These are phyloP conservation scores for Norana najaformis DNA, from an alignment of 2,888 invertebrate species.

Conservation along the genomic window DNA sequence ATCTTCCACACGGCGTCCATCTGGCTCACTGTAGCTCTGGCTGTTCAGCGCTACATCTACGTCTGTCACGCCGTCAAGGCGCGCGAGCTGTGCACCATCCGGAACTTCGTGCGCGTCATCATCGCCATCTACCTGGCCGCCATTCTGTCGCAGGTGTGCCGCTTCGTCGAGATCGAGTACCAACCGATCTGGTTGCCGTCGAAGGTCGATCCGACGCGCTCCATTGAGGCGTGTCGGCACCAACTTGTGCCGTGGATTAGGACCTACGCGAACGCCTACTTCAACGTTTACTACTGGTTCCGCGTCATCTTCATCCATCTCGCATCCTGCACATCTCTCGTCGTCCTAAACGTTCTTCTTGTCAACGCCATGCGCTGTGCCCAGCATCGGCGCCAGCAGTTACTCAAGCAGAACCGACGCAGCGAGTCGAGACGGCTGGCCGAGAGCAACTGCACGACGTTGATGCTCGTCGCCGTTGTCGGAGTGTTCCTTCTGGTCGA, in stretches of 20 bases:
- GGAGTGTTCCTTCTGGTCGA: slow-evolving; percentile 65
- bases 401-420: slow-evolving; percentile 72
- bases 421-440: slow-evolving; percentile 58
- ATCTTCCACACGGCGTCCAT: slow-evolving; percentile 46
- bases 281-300: slow-evolving; percentile 75
- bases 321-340: slow-evolving; percentile 83
- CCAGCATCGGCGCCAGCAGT: slow-evolving; percentile 75
- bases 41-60: slow-evolving; percentile 83
- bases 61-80: slow-evolving; percentile 90
- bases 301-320: slow-evolving; percentile 87
- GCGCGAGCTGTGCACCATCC: slow-evolving; percentile 71
- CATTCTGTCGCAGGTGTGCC: slow-evolving; percentile 66
- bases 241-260: neutral
- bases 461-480: slow-evolving; percentile 51
- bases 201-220: slow-evolving; percentile 18
- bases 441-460: slow-evolving; percentile 57
- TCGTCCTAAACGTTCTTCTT: slow-evolving; percentile 83
- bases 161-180: slow-evolving; percentile 35
- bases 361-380: slow-evolving; percentile 84
- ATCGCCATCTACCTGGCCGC: slow-evolving; percentile 71
- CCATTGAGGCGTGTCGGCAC: neutral
- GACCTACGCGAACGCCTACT: slow-evolving; percentile 57
- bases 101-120: slow-evolving; percentile 74
- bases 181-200: slow-evolving; percentile 66
- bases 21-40: slow-evolving; percentile 42